Base-by-base conservation (phyloP, 2,113 vertebrate species). In the Romanogobio albipinnatus region DNA sequence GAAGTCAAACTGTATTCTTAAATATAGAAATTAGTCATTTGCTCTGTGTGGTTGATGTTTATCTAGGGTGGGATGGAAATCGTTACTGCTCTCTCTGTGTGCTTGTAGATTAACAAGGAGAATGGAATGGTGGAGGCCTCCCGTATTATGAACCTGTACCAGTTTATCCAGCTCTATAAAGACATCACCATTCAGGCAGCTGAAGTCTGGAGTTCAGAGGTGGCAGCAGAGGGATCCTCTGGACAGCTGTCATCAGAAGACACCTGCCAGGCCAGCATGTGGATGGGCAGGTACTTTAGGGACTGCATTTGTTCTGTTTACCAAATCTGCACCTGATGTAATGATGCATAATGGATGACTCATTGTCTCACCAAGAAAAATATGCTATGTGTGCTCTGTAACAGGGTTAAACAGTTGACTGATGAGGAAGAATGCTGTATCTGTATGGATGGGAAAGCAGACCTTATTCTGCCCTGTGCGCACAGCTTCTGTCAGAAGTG, bases 401-500 rank as follows among this genome's bases (percentile, higher is more conserved):
- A 17, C 93, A 99, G 98, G 91, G 97, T 99, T 86, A 99, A 99
- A 88, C 96, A 98, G 94, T 90, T 99, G 92, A 98, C 97, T 0
- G 98, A 99, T 75, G 96, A 99, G 84, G 98, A 99, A 86, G 98
- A 99, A 84, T 99, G 98, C 70, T 99, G 98, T 51, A 99, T 99
- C 92, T 99, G 98, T 86, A 99, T 99, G 98, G 98, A 99, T 29
- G 96, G 97, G 0, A 97, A 96, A 80, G 95, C 96, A 29, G 98
- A 99, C 92, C 95, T 99, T 59, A 99, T 99, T 89, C 93, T 99
- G 86, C 98, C 98, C 0, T 99, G 98, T 74, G 94, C 97, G 15
- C 98, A 99, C 95, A 99, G 95, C 91, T 99, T 99, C 93, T 99
- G 98, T 92, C 98, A 99, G 95, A 99, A 98, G 83, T 99, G 98